A percentile compares a stretch with the other conserved stretches of the same genome.
phyloP scores from a whole-genome alignment of 2,797 vertebrate species.

The Oreochromis mossambicus region DNA sequence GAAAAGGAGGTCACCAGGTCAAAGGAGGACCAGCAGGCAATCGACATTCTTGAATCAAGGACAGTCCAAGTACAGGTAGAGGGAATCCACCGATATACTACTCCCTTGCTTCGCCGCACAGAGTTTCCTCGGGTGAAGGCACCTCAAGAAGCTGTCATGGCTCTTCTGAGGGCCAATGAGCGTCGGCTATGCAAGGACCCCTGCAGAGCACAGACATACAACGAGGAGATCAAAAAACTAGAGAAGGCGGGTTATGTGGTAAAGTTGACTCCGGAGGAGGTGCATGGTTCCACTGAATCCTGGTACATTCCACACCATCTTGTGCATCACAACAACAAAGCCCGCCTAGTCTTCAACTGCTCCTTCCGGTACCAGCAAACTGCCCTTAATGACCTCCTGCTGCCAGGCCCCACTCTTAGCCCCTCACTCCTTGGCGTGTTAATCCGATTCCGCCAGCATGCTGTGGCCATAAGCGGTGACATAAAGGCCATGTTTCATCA shows the following conservation, averaged over 20 bases:
- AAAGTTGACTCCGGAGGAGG: neutral
- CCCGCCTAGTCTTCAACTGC: neutral
- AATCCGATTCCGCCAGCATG: accelerated
- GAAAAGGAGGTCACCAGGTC: too few relatives aligned
- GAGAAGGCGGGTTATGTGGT: neutral
- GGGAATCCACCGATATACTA: neutral
- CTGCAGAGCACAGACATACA: neutral
- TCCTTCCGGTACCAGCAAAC: neutral
- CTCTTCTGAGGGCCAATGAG: too few relatives aligned
- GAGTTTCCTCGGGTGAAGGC: neutral
- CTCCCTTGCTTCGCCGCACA: accelerated
- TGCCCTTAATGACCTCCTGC: neutral
- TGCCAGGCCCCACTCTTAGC: neutral
- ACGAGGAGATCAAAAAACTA: accelerated
- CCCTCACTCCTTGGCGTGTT: accelerated
- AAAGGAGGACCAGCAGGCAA: neutral
- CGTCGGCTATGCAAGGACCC: too few relatives aligned
- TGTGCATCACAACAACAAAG: neutral
- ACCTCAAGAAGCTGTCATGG: too few relatives aligned
- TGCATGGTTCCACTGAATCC: neutral
- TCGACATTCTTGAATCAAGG: neutral
- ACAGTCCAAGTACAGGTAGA: neutral
- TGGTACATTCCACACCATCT: neutral
- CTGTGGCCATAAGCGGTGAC: neutral
- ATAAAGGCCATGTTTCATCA: neutral